These are phyloP conservation scores for silkworm (Bombyx mori) DNA, from an alignment of 1,140 invertebrate genomes.

Conservation along the genomic window DNA sequence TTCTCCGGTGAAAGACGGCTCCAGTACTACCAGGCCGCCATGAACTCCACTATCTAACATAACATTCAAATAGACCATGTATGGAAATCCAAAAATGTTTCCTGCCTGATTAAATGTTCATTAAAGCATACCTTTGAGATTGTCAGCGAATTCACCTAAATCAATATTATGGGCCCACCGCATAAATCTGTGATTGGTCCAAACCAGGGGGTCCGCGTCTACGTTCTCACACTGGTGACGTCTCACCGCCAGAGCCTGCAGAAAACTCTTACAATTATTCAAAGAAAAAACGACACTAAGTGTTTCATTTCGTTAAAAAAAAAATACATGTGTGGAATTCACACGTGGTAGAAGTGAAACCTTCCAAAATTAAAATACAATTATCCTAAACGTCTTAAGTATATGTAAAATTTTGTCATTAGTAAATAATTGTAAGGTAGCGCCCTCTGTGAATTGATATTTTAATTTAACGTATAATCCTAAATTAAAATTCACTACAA, in stretches of 20 bases:
- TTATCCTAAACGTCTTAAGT: too few relatives aligned
- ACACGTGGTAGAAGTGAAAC: too few relatives aligned
- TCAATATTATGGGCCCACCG: constrained; percentile 94
- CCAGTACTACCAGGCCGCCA: constrained; percentile 91
- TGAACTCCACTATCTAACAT: constrained; percentile 90
- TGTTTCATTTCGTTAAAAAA: constrained; percentile 3
- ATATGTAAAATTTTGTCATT: too few relatives aligned
- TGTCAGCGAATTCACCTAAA: constrained; percentile 93
- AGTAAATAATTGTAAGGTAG: too few relatives aligned
- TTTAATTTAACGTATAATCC: too few relatives aligned
- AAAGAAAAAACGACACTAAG: neutral
- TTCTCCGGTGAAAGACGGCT: constrained; percentile 93
- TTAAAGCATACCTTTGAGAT: constrained; percentile 83
- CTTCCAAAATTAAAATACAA: too few relatives aligned
- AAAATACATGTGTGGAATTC: constrained; percentile 4
- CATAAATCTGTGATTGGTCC: constrained; percentile 95
- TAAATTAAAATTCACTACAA: too few relatives aligned
- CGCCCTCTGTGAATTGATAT: too few relatives aligned
- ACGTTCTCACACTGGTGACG: constrained; percentile 89
- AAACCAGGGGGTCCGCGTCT: constrained; percentile 92
- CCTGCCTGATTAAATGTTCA: neutral
- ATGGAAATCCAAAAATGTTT: neutral
- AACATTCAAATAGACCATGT: neutral
- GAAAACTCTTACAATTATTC: neutral
- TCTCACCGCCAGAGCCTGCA: constrained; percentile 86